Conservation (phyloP, 92 coral and sea anemone genomes). For the Actinernus sp. region DNA sequence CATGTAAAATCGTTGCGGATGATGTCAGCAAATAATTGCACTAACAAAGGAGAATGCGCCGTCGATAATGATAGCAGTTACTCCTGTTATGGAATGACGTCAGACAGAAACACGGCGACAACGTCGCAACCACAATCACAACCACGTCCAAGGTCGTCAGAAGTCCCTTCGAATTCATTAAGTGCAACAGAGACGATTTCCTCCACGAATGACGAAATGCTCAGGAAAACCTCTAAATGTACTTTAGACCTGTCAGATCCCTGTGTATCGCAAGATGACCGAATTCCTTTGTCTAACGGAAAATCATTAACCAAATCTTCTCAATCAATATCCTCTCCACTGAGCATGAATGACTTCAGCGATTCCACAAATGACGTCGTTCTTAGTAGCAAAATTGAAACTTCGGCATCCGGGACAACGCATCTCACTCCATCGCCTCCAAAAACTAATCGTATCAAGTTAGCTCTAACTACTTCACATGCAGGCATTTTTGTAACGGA, state of each 20-base stretch:
- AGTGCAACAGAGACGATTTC: neutral
- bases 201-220: neutral
- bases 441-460: conserved; percentile 27
- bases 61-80: no score
- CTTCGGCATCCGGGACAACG: neutral
- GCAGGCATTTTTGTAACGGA: conserved; percentile 47
- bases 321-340: neutral
- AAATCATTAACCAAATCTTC: neutral
- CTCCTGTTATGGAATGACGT: neutral
- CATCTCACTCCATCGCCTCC: neutral
- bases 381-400: neutral
- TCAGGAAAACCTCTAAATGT: neutral
- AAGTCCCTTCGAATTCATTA: neutral
- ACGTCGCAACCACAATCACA: neutral
- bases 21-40: no score
- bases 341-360: conserved; percentile 1
- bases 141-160: neutral
- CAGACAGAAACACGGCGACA: neutral
- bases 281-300: neutral
- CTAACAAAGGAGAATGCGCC: no score
- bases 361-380: neutral
- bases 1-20: no score
- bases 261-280: neutral
- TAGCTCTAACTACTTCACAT: conserved; percentile 33
- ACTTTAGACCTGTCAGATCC: neutral